Base-by-base conservation (phyloP, 2,113 vertebrate genomes). In the Chitala chitala region DNA sequence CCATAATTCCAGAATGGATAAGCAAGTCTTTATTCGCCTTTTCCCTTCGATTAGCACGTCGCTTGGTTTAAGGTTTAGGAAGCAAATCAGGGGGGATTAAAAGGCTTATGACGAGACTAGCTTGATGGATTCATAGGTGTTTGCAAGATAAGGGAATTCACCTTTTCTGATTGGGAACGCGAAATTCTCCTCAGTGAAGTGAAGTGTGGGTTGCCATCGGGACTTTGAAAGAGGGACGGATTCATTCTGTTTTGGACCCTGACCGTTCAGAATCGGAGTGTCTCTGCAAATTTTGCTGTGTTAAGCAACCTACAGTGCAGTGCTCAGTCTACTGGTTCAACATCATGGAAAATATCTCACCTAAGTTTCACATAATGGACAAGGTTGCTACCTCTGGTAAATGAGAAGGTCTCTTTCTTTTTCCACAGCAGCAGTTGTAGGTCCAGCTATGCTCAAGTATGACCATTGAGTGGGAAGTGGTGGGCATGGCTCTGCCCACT, bases 1-100 rank as follows among this genome's bases (percentile, higher is more conserved):
- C 84, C 81, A 75, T 90, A 91, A 91, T 91, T 89, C 87, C 83
- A 85, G 86, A 86, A 87, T 84, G 90, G 90, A 91, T 92, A 91
- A 91, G 87, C 81, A 77, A 82, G 85, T 87, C 88, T 91, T 91
- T 91, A 85, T 83, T 85, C 84, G 84, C 88, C 85, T 89, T 83
- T 87, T 86, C 80, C 83, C 79, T 75, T 83, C 84, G 87, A 88
- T 88, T 88, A 91, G 82, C 80, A 72, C 63, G 78, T 75, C 56
- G 80, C 80, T 85, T 50, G 38, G 82, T 84, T 84, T 82, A 78
- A 82, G 79, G 76, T 84, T 86, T 77, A 82, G 61, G 81, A 80
- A 66, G 81, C 72, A 73, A 72, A 75, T 80, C 69, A 78, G 77
- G 78, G 61, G 63, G 75, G 82, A 80, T 81, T 85, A 78, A 46